phyloP scores from a whole-genome alignment of 37 sponge, comb jelly and placozoan genomes.

The Petrosia ficiformis region DNA sequence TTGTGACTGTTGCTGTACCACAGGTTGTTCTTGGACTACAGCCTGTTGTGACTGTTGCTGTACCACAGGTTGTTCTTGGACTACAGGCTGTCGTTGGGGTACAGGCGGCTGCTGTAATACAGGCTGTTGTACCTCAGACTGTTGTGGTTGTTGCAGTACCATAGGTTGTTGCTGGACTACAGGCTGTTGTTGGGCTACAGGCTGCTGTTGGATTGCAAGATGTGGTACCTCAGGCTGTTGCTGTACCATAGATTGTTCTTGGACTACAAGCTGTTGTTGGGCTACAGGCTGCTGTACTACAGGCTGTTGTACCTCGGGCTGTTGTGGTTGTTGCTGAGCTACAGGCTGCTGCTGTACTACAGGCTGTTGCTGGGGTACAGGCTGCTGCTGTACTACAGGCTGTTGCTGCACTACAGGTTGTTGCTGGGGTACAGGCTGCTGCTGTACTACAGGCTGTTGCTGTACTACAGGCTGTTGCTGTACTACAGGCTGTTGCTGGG shows the following conservation, averaged over 20 bases:
- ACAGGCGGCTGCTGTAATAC: not conserved
- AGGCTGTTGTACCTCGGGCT: not conserved
- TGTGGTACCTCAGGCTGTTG: not conserved
- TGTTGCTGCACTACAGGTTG: too few relatives aligned
- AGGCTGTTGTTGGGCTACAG: not conserved
- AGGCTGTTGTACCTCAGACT: not conserved
- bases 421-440: not conserved
- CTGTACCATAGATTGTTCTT: too few relatives aligned
- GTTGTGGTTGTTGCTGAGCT: not conserved
- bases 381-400: not conserved
- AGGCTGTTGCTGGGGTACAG: not conserved
- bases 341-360: not conserved
- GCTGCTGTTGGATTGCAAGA: not conserved
- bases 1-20: not conserved
- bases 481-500: too few relatives aligned
- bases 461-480: too few relatives aligned
- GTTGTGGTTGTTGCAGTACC: not conserved
- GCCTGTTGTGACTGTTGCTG: not conserved
- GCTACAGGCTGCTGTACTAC: not conserved
- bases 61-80: too few relatives aligned
- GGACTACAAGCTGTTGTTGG: not conserved
- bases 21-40: not conserved
- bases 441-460: too few relatives aligned
- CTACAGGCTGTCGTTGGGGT: not conserved
- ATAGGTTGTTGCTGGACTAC: not conserved